These are phyloP conservation scores for Callithrix jacchus DNA, from an alignment of 2,113 vertebrate genomes.

Conservation along the genomic window DNA sequence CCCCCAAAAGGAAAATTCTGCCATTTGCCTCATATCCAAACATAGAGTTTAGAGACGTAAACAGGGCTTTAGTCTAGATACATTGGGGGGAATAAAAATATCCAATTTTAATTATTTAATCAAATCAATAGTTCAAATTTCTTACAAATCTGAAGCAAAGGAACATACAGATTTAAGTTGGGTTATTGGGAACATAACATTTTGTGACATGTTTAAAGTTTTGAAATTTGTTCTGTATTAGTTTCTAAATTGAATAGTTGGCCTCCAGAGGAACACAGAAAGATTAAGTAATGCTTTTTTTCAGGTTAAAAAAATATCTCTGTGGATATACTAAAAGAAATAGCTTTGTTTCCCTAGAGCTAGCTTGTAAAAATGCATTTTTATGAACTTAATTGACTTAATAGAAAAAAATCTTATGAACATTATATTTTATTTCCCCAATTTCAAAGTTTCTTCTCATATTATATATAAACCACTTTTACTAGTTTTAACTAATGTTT, in stretches of 20 bases:
- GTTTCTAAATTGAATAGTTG: constrained; percentile 60
- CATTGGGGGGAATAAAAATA: constrained; percentile 47
- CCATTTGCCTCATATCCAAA: constrained; percentile 76
- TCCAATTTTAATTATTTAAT: constrained; percentile 71
- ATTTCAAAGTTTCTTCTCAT: background rate
- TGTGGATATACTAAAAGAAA: constrained; percentile 53
- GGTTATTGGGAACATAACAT: constrained; percentile 65
- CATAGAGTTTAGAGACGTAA: constrained; percentile 75
- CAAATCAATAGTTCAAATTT: constrained; percentile 76
- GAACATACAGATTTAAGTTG: constrained; percentile 77
- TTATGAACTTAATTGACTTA: constrained; percentile 55
- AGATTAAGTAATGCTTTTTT: constrained; percentile 28
- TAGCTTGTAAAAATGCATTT: constrained; percentile 54
- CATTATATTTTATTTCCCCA: constrained; percentile 32
- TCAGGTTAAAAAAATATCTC: constrained; percentile 38
- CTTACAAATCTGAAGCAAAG: constrained; percentile 77
- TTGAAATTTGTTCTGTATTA: constrained; percentile 54
- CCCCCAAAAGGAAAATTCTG: constrained; percentile 71
- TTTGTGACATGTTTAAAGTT: constrained; percentile 40
- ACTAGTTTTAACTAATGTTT: constrained; percentile 1
- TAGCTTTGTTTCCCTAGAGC: constrained; percentile 25
- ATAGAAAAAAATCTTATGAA: constrained; percentile 12
- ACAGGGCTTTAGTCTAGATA: constrained; percentile 47
- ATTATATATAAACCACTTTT: constrained; percentile 2
- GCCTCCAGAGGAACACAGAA: constrained; percentile 47